Base-by-base conservation (phyloP, 2,888 invertebrate genomes). In the Meteorus cinctellus region DNA sequence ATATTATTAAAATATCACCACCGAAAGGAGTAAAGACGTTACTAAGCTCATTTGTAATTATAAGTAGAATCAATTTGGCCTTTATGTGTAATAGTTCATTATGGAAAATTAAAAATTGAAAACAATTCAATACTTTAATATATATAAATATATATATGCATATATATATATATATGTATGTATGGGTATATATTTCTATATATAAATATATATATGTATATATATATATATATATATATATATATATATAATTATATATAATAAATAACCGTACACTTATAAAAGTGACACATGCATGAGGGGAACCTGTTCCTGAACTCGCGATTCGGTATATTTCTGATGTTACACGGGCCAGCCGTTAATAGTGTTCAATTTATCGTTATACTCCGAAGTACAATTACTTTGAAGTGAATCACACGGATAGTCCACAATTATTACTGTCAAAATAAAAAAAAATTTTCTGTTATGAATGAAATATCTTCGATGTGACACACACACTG, bases 401-500 rank as follows among this genome's bases (percentile, higher is more conserved):
- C 78, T 81, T 78, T 78, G 81, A 79, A 80, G 81, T 76, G 82
- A 84, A 86, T 86, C 80, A 81, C 83, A 82, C 79, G 81, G 79
- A 75, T 73, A 69, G 73, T 79, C 76, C 78, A 79, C 82, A 74
- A 79, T 78, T 82, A 78, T 79, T 83, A 83, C 84, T 86, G 84
- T 86, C 84, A 85, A 86, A 86, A 85, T 83, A 85, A 85, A 83
- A 8, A 41, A 41, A 41, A 41, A 83, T 24, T 55, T 66, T 67
- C 68, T 79, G 86, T 86, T 85, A 85, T 82, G 81, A 86, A 83
- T 84, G 81, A 84, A 82, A 81, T 74, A 82, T 82, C 82, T 79
- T 80, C 84, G 83, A 85, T 82, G 79, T 85, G 84, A 86, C 86
- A 86, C 85, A 85, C 86, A 86, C 87, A 84, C 83, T 81, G 78